Percentiles rank a stretch among this genome's conserved stretches.
Conservation (phyloP, 2,797 vertebrate species). For the Lepus townsendii region DNA sequence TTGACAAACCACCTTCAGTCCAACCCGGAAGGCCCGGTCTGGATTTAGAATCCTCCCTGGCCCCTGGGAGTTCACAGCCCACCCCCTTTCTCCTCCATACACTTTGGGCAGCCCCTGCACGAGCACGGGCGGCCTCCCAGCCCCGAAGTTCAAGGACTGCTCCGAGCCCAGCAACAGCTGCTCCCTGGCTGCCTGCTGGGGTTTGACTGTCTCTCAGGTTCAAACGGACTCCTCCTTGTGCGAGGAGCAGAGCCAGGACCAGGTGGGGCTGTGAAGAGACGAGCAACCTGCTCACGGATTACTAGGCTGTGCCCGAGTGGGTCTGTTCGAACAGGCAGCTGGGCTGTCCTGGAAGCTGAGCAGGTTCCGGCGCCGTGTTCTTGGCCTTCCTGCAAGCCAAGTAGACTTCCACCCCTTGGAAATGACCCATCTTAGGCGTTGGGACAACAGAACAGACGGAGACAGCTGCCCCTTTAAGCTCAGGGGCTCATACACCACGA, state of each 20-base stretch:
- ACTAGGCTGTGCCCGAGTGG: too few relatives aligned
- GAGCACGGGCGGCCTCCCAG: not conserved
- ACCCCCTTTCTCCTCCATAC: not conserved
- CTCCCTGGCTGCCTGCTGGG: not conserved
- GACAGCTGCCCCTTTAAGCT: too few relatives aligned
- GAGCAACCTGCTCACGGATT: not conserved
- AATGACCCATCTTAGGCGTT: not conserved
- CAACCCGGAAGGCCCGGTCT: not conserved
- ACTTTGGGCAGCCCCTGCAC: not conserved
- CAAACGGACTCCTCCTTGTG: not conserved
- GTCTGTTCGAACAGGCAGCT: not conserved
- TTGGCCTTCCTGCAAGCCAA: not conserved
- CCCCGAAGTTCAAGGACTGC: not conserved
- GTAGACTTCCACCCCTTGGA: not conserved
- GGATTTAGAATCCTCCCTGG: not conserved
- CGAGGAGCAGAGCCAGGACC: not conserved
- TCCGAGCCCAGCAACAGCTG: not conserved
- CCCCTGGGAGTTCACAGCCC: not conserved
- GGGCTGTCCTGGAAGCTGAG: not conserved
- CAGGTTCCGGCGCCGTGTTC: not conserved
- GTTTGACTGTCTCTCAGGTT: not conserved
- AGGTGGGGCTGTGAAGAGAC: not conserved
- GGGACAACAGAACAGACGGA: not conserved
- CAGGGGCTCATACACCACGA: not conserved
- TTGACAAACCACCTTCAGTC: not conserved